phyloP scores from a whole-genome alignment of 2,797 vertebrate species.

The Tapera naevia region DNA sequence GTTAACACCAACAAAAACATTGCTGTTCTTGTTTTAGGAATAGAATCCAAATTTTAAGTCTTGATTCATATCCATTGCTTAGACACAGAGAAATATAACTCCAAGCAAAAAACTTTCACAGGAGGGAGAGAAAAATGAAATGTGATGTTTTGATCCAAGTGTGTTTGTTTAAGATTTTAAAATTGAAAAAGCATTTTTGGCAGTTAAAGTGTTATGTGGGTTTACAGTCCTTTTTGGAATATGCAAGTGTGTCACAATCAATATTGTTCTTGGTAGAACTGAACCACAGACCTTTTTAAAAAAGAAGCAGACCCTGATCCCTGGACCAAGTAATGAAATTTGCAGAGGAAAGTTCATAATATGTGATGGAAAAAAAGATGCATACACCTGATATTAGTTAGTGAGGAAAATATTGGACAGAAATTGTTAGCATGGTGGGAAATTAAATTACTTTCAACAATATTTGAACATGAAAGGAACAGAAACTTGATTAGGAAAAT shows the following conservation, averaged over 20 bases:
- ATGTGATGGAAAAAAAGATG: conserved; percentile 42
- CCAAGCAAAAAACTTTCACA: not conserved
- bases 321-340: conserved; percentile 59
- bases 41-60: not conserved
- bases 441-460: conserved; percentile 67
- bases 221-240: conserved; percentile 62
- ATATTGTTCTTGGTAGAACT: conserved; percentile 67
- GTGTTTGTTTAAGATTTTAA: conserved; percentile 65
- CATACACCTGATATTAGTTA: conserved; percentile 66
- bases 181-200: conserved; percentile 66
- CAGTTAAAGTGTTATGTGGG: conserved; percentile 61
- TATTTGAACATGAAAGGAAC: conserved; percentile 53
- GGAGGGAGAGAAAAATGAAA: conserved; percentile 53
- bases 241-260: conserved; percentile 62
- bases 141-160: conserved; percentile 63
- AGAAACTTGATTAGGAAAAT: conserved; percentile 67
- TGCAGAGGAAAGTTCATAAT: conserved; percentile 46
- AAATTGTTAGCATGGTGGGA: conserved; percentile 56
- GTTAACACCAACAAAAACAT: not conserved
- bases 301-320: conserved; percentile 42
- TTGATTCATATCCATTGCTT: conserved; percentile 3
- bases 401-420: conserved; percentile 44
- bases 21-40: not conserved
- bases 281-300: conserved; percentile 48
- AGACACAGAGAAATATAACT: conserved; percentile 41